phyloP scores from a whole-genome alignment of 2,888 invertebrate genomes.

The Tetragonisca angustula region DNA sequence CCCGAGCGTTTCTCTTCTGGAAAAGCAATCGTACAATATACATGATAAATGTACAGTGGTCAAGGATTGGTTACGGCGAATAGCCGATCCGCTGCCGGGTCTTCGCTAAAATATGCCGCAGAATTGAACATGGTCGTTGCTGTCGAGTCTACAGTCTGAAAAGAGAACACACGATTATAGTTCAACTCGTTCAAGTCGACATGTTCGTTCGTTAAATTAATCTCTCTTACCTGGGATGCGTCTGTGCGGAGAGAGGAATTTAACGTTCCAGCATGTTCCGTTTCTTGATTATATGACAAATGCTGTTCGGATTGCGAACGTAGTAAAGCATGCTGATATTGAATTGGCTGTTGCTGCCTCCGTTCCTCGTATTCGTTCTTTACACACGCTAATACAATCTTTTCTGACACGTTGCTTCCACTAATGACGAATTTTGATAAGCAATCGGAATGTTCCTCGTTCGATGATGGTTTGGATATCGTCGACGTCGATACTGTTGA shows the following conservation, averaged over 20 bases:
- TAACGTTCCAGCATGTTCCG: constrained; percentile 59
- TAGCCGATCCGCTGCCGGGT: constrained; percentile 81
- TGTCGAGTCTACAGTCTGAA: constrained; percentile 63
- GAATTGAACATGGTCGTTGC: constrained; percentile 80
- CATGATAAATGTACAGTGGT: constrained; percentile 81
- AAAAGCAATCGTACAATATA: constrained; percentile 79
- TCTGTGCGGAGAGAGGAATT: constrained; percentile 61
- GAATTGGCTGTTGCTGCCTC: constrained; percentile 37
- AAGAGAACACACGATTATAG: constrained; percentile 58
- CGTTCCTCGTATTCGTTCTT: constrained; percentile 53
- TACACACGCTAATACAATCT: neutral
- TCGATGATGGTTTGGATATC: neutral
- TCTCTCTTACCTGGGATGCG: constrained; percentile 68
- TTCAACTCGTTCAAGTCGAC: neutral
- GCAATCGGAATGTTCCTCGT: constrained; percentile 35
- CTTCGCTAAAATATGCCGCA: constrained; percentile 81
- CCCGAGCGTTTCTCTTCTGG: constrained; percentile 39
- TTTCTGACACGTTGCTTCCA: constrained; percentile 35
- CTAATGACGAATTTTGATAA: constrained; percentile 15
- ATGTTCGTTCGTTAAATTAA: neutral
- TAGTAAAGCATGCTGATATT: constrained; percentile 25
- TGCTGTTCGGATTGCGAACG: constrained; percentile 62
- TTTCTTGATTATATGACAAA: constrained; percentile 58
- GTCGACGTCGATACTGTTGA: neutral
- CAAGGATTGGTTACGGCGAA: constrained; percentile 82